Percentiles rank a stretch among this genome's conserved stretches.
Evolutionary conservation across 2,888 invertebrate genomes (phyloP).

Genomic region (Conus canariensis): DNA sequence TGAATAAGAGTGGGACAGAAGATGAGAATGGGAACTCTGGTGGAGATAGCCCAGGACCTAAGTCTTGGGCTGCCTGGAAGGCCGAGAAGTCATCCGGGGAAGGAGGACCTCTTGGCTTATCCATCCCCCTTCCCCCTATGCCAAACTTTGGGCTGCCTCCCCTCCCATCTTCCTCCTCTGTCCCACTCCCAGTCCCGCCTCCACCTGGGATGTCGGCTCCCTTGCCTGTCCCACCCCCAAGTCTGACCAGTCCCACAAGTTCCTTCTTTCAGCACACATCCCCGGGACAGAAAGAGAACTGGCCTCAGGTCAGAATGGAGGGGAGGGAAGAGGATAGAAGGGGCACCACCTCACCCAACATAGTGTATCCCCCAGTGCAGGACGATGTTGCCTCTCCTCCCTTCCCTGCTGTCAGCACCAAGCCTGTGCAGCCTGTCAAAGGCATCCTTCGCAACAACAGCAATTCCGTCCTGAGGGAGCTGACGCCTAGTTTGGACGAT

Average conservation of each 20-base stretch:
- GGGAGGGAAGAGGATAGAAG: conserved; percentile 23
- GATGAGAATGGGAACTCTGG: conserved; percentile 43
- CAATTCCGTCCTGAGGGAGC: conserved; percentile 47
- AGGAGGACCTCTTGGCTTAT: conserved; percentile 5
- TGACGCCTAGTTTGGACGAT: conserved; percentile 42
- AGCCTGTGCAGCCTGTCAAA: conserved; percentile 24
- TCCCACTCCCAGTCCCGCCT: conserved; percentile 44
- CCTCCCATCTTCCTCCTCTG: conserved; percentile 45
- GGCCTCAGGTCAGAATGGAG: conserved; percentile 46
- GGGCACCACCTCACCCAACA: conserved; percentile 23
- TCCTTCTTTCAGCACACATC: conserved; percentile 52
- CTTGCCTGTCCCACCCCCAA: conserved; percentile 40
- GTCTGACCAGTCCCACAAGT: conserved; percentile 37
- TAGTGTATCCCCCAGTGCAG: conserved; percentile 40
- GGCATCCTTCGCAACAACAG: conserved; percentile 39
- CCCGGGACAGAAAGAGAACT: conserved; percentile 57
- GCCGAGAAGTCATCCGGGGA: conserved; percentile 37
- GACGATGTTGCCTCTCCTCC: conserved; percentile 34
- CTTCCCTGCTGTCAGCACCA: neutral
- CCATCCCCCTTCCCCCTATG: conserved; percentile 39
- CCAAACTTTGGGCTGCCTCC: conserved; percentile 33
- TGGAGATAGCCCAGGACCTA: conserved; percentile 47
- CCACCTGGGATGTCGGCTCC: conserved; percentile 44
- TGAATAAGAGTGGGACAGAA: conserved; percentile 41
- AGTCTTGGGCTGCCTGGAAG: conserved; percentile 70